These are phyloP conservation scores for Pteruthius melanotis DNA, from an alignment of 2,113 vertebrate species.

Conservation along the genomic window DNA sequence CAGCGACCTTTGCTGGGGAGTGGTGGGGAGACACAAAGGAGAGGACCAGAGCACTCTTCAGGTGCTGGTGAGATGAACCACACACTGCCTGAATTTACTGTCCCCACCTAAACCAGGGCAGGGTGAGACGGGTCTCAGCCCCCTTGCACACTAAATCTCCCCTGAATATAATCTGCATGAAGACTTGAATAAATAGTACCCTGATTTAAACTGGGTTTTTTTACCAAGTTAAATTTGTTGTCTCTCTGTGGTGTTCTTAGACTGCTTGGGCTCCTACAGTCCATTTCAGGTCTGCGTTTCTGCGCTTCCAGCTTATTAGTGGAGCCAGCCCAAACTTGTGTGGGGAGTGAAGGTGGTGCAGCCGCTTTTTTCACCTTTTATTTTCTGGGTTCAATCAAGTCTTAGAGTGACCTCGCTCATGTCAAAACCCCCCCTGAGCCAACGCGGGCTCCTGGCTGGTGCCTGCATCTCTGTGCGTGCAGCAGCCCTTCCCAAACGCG, in stretches of 20 bases:
- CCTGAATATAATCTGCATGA: not conserved
- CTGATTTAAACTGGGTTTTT: not conserved
- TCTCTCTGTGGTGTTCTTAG: not conserved
- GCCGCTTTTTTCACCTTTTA: not conserved
- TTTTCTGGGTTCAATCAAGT: not conserved
- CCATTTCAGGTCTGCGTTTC: not conserved
- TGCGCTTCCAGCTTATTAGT: not conserved
- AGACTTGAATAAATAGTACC: not conserved
- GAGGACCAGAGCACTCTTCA: not conserved
- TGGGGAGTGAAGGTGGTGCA: not conserved
- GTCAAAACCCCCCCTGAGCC: not conserved
- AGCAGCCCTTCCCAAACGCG: not conserved
- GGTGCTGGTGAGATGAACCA: not conserved
- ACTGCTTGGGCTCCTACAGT: not conserved
- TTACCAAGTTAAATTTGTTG: not conserved
- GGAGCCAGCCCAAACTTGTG: not conserved
- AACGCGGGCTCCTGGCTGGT: accelerated
- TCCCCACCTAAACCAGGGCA: not conserved
- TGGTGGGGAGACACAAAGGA: not conserved
- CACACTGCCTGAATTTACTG: not conserved
- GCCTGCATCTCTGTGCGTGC: accelerated
- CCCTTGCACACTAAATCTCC: no score
- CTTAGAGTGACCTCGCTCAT: not conserved
- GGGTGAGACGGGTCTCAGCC: not conserved
- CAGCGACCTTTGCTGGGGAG: not conserved